Conservation (phyloP, 2,888 invertebrate species). For the Acanthosepion pharaonis region DNA sequence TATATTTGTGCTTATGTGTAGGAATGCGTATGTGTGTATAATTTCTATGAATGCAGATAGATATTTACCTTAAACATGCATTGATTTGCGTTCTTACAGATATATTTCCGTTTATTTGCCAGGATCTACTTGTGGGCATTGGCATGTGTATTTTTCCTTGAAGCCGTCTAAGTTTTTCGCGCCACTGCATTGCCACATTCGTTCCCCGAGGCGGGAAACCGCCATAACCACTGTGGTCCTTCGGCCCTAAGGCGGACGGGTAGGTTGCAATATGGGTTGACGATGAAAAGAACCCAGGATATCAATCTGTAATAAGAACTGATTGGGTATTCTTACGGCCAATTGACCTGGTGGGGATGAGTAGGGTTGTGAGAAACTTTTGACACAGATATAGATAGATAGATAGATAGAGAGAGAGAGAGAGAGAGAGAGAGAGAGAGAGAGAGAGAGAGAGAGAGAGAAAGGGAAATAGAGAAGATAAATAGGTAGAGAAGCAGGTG, state of each 20-base stretch:
- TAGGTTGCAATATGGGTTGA: conserved; percentile 33
- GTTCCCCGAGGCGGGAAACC: not conserved
- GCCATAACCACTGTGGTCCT: not conserved
- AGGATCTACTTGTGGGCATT: not conserved
- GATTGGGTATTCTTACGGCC: not conserved
- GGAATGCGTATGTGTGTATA: too few species aligned
- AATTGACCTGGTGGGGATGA: not conserved
- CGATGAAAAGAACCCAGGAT: not conserved
- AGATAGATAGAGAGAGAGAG: not conserved
- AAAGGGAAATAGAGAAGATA: too few species aligned
- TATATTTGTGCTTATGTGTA: too few species aligned
- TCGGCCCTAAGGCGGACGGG: not conserved
- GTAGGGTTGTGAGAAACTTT: not conserved
- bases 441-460: not conserved
- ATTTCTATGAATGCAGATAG: not conserved
- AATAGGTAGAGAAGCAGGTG: too few species aligned
- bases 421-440: not conserved
- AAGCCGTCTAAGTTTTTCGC: conserved; percentile 33
- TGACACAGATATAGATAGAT: not conserved
- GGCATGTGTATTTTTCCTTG: not conserved
- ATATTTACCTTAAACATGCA: not conserved
- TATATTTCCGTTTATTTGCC: not conserved
- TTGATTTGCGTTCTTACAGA: not conserved
- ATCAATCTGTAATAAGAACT: not conserved
- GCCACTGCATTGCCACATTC: not conserved